phyloP scores from a whole-genome alignment of 2,797 vertebrate genomes.

The Galagoides demidoff region DNA sequence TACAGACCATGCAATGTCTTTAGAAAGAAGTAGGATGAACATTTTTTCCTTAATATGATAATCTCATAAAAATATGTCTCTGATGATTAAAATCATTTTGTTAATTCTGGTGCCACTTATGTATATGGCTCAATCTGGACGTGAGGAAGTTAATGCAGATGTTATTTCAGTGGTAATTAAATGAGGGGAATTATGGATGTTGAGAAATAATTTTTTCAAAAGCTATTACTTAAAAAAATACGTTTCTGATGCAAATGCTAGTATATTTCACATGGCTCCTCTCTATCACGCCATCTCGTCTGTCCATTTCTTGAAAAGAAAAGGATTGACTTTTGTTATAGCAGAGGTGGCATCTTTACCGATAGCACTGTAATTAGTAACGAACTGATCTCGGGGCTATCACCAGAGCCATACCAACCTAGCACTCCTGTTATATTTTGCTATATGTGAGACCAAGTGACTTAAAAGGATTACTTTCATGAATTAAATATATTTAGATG shows the following conservation, averaged over 20 bases:
- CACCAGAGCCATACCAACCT: background rate
- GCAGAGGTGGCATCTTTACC: background rate
- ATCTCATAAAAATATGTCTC: background rate
- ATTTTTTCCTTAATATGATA: background rate
- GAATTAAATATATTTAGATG: background rate
- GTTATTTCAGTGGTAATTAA: background rate
- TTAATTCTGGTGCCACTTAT: background rate
- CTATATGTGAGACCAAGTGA: background rate
- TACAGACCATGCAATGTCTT: background rate
- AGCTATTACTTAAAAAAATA: background rate
- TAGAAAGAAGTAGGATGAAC: background rate
- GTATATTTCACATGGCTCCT: background rate
- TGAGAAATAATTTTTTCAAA: background rate
- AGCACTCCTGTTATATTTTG: background rate
- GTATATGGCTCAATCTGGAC: background rate
- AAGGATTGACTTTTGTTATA: background rate
- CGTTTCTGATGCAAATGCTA: background rate
- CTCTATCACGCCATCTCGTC: background rate
- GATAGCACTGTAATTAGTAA: background rate
- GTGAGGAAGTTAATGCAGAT: background rate
- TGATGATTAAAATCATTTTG: background rate
- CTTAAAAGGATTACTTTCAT: background rate
- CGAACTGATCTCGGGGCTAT: background rate
- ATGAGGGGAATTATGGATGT: background rate
- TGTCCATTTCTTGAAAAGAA: background rate